Percentiles rank a stretch among this genome's conserved stretches.
Evolutionary conservation across 2,888 invertebrate genomes (phyloP).

Genomic region (Brenthis daphne): DNA sequence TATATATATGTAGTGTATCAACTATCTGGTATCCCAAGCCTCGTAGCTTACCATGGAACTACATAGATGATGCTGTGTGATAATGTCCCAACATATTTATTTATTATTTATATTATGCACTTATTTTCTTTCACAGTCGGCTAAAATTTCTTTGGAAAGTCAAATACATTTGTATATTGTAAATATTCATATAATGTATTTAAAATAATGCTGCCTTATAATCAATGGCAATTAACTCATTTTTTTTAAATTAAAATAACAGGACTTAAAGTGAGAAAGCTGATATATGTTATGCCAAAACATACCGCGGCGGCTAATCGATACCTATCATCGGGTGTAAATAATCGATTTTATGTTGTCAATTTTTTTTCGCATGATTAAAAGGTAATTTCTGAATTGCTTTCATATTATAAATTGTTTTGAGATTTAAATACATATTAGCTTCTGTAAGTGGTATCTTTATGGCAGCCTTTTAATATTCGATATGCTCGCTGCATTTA

Average conservation of each 20-base stretch:
- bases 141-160: neutral
- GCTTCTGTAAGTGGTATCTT: conserved; percentile 13
- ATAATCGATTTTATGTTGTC: conserved; percentile 40
- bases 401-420: conserved; percentile 9
- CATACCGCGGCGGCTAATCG: conserved; percentile 41
- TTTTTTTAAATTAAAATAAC: conserved; percentile 33
- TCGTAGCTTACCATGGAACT: no score
- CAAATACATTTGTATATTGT: neutral
- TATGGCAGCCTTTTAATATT: neutral
- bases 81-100: no score
- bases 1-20: no score
- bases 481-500: no score
- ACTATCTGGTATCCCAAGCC: no score
- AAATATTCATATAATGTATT: conserved; percentile 9
- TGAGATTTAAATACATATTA: conserved; percentile 8
- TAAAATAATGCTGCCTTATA: conserved; percentile 2
- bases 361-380: conserved; percentile 27
- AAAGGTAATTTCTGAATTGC: conserved; percentile 24
- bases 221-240: conserved; percentile 16
- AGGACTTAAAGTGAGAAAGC: conserved; percentile 32
- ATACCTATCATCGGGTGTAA: conserved; percentile 41
- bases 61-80: no score
- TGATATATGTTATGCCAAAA: conserved; percentile 35
- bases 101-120: no score
- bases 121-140: neutral